Evolutionary conservation across 2,888 invertebrate genomes (phyloP), one percentile per base, ranked within the genome.

Genomic region (Cyaniris semiargus): DNA sequence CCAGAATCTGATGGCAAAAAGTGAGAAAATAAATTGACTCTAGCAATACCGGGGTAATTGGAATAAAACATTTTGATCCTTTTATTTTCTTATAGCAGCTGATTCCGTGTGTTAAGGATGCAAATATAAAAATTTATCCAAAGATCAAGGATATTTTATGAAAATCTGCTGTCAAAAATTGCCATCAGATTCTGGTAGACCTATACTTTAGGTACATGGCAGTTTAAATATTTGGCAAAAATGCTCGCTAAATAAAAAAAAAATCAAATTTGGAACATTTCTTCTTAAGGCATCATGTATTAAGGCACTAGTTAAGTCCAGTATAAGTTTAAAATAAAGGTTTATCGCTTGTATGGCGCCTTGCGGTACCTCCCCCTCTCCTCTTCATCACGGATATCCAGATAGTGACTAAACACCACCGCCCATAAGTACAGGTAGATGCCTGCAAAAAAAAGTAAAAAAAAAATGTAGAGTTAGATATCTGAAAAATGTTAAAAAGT

Each of bases 321-420:
- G 70, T 27, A n/a, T 38, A 71, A 18, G 53, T 15, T 5, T n/a
- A 70, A 7, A 34, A 13, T 34, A 13, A 10, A 7, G 58, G 75
- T 81, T 92, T 93, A 93, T 88, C 94, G 87, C 80, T 93, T 88
- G 87, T 96, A 96, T 0, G 96, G 96, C 79, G 96, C 96, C 85
- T 96, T 96, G 81, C 95, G 95, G 89, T 97, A 97, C n/a, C 96
- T 94, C 71, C 97, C 96, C 79, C 96, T 90, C 82, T 96, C 95
- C 83, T 96, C 96, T 79, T 96, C 95, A 82, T 97, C 96, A 80
- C 96, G 95, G 66, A 96, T 94, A 81, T 96, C 95, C 82, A 96
- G 94, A 88, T 97, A 97, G 88, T 96, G 97, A 85, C 97, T 97
- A 94, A 96, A 97, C 76, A 97, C 97, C 76, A 97, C 97, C 83